Evolutionary conservation across 2,113 vertebrate genomes (phyloP).

Genomic region (Nyctereutes procyonoides): DNA sequence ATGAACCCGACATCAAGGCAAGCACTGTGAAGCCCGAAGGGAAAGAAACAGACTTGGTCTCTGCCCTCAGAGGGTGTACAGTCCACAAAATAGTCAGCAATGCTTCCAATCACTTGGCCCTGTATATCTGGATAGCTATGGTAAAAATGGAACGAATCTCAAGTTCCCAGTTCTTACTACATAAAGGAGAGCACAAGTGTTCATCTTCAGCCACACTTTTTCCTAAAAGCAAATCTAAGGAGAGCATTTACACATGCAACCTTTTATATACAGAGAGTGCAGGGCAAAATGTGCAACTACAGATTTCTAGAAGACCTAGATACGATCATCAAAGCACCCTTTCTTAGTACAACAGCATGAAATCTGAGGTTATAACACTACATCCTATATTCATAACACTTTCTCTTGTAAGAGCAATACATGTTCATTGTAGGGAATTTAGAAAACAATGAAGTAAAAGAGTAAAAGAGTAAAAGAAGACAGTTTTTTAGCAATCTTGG

Average conservation of each 20-base stretch:
- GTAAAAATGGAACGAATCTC: background rate
- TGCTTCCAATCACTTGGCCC: background rate
- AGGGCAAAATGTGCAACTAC: background rate
- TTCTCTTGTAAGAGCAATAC: constrained; percentile 17
- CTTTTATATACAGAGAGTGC: background rate
- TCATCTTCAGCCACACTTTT: background rate
- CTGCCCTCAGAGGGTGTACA: background rate
- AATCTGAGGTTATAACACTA: background rate
- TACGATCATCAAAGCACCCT: background rate
- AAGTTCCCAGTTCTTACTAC: background rate
- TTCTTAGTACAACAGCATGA: background rate
- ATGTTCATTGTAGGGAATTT: background rate
- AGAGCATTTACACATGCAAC: background rate
- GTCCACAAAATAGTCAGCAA: background rate
- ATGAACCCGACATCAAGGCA: background rate
- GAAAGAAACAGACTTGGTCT: background rate
- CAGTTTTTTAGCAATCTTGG: background rate
- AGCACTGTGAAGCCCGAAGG: background rate
- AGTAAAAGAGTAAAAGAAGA: constrained; percentile 35
- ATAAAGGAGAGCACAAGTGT: background rate
- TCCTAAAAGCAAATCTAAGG: background rate
- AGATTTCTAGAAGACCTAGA: constrained; percentile 23
- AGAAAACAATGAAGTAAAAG: background rate
- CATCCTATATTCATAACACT: background rate
- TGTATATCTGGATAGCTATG: background rate